phyloP scores from a whole-genome alignment of 2,797 vertebrate species.

The Miichthys miiuy region DNA sequence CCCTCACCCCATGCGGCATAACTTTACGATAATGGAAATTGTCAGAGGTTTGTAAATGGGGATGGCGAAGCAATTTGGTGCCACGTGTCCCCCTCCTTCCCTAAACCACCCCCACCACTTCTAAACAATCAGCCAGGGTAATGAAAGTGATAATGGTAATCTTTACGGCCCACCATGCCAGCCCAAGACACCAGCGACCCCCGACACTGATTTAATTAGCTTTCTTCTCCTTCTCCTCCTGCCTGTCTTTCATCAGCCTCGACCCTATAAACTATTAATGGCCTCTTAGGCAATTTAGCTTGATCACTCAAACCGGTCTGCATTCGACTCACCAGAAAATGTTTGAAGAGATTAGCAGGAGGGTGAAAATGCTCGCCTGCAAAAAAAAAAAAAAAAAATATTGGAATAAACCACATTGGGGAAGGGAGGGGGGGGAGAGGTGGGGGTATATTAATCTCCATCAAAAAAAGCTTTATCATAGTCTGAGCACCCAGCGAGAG shows the following conservation, averaged over 20 bases:
- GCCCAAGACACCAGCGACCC: constrained; percentile 73
- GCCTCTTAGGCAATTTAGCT: constrained; percentile 78
- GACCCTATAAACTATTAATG: constrained; percentile 81
- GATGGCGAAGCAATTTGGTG: constrained; percentile 66
- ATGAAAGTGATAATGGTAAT: constrained; percentile 85
- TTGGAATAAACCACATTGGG: constrained; percentile 52
- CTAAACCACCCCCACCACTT: constrained; percentile 23
- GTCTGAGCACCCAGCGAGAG: constrained; percentile 30
- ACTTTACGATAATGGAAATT: constrained; percentile 74
- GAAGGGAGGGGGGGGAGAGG: not conserved
- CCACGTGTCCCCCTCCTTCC: constrained; percentile 44
- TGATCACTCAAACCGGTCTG: constrained; percentile 74
- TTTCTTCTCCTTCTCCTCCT: constrained; percentile 62
- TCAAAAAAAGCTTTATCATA: constrained; percentile 64
- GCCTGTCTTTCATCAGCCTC: constrained; percentile 74
- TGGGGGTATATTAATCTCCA: constrained; percentile 56
- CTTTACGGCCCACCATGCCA: constrained; percentile 80
- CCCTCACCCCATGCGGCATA: constrained; percentile 48
- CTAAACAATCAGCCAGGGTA: constrained; percentile 78
- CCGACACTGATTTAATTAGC: constrained; percentile 82
- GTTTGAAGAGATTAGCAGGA: constrained; percentile 75
- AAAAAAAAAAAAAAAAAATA: constrained; percentile 30
- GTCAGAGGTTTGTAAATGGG: constrained; percentile 70
- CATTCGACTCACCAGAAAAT: constrained; percentile 64
- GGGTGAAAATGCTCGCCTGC: constrained; percentile 44